Evolutionary conservation across 2,113 vertebrate species (phyloP), one percentile per base, ranked within the genome.

Genomic region (Hyla sarda): DNA sequence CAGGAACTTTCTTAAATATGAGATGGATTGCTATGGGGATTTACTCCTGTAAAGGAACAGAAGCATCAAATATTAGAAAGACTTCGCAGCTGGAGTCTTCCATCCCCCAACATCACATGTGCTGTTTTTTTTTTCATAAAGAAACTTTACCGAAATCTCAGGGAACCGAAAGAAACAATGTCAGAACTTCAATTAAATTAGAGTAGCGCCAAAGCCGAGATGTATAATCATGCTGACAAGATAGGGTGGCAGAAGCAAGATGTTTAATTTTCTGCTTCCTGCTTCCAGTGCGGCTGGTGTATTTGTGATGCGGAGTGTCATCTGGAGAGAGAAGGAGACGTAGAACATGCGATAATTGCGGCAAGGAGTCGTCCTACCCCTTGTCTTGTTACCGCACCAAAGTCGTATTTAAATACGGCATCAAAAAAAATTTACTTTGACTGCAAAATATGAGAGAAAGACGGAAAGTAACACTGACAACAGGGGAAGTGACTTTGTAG

Each of bases 231-330:
- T 32, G 54, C 82, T 84, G 82, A 84, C 82, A 84, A 34, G 72
- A 76, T 74, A 50, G 72, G 83, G 73, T 48, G 54, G 72, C 72
- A 65, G 73, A 37, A 76, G 82, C 71, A 76, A 76, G 73, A 84
- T 84, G 83, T 65, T 84, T 84, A 76, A 84, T 84, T 76, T 84
- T 84, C 83, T 77, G 72, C 83, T 75, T 60, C 83, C 72, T 76
- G 56, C 82, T 25, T 62, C 76, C 54, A 21, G n/a, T 83, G 16
- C 41, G 32, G 69, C 21, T 30, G 82, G n/a, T n/a, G 69, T 83
- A 74, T 74, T 83, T 83, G 69, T 45, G 67, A 83, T 52, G 69
- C 23, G 56, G 50, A 47, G 23, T 56, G 82, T 73, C 67, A 83
- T 73, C 41, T 56, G 50, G 30, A 73, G 25, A 56, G 50, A 19